Conservation (phyloP, 2,113 vertebrate species). For the Romanogobio albipinnatus region DNA sequence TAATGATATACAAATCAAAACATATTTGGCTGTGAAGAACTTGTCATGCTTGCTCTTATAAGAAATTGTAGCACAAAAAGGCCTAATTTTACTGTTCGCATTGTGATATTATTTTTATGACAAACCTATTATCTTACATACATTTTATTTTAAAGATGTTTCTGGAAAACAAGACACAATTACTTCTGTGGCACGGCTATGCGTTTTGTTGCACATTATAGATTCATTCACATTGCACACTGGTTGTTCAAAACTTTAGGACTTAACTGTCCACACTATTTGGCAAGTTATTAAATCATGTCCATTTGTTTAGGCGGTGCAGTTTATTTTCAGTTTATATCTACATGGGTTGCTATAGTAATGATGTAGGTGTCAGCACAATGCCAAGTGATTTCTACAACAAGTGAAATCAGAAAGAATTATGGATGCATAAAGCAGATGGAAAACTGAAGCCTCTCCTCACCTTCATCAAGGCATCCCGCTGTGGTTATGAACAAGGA, state of each 20-base stretch:
- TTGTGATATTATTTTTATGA: neutral
- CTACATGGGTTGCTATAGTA: slow-evolving; percentile 20
- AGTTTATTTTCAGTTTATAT: neutral
- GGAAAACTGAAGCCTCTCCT: neutral
- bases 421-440: slow-evolving; percentile 14
- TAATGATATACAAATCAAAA: too few species aligned
- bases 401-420: slow-evolving; percentile 20
- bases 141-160: neutral
- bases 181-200: neutral
- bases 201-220: neutral
- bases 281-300: neutral
- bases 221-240: neutral
- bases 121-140: neutral
- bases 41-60: too few species aligned
- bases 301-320: neutral
- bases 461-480: neutral
- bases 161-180: neutral
- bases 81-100: too few species aligned
- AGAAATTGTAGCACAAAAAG: too few species aligned
- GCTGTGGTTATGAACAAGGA: neutral
- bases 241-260: neutral
- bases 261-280: neutral
- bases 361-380: slow-evolving; percentile 11
- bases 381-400: neutral
- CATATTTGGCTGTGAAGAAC: too few species aligned